A percentile compares a stretch with the other conserved stretches of the same genome.
Evolutionary conservation across 1,140 invertebrate genomes (phyloP).

Genomic region (Ceratosolen fusciceps): DNA sequence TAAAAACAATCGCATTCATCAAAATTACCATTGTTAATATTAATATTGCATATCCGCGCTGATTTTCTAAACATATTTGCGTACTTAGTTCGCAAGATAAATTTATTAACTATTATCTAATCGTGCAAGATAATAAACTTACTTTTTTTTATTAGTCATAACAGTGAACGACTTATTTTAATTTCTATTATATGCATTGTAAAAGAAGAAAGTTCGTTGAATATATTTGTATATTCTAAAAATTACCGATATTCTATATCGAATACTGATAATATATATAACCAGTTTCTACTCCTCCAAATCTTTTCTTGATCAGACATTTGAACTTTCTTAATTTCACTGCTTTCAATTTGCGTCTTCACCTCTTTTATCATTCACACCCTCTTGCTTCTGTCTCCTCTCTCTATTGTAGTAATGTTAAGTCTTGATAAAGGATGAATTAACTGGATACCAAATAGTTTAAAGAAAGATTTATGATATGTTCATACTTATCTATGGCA

Average conservation of each 20-base stretch:
- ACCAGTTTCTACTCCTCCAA: conserved; percentile 22
- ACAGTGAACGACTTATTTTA: conserved; percentile 2
- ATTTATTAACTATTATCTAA: background rate
- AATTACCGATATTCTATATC: conserved; percentile 23
- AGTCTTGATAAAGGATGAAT: conserved; percentile 39
- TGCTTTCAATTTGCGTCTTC: too few species aligned
- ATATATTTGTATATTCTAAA: background rate
- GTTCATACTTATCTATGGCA: background rate
- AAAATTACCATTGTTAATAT: conserved; percentile 38
- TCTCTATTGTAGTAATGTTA: conserved; percentile 24
- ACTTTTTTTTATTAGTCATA: conserved; percentile 26
- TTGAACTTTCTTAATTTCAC: too few species aligned
- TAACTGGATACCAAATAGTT: conserved; percentile 42
- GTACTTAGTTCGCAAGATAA: background rate
- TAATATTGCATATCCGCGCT: conserved; percentile 15
- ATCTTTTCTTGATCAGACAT: background rate
- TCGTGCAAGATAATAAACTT: background rate
- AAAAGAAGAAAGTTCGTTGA: background rate
- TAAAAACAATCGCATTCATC: conserved; percentile 31
- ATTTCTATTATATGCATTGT: background rate
- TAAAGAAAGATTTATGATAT: conserved; percentile 39
- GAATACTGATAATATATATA: conserved; percentile 32
- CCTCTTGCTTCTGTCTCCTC: background rate
- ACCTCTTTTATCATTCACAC: too few species aligned
- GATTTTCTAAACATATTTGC: background rate